Conservation (phyloP, 2,113 vertebrate genomes). For the Ctenomys sociabilis region DNA sequence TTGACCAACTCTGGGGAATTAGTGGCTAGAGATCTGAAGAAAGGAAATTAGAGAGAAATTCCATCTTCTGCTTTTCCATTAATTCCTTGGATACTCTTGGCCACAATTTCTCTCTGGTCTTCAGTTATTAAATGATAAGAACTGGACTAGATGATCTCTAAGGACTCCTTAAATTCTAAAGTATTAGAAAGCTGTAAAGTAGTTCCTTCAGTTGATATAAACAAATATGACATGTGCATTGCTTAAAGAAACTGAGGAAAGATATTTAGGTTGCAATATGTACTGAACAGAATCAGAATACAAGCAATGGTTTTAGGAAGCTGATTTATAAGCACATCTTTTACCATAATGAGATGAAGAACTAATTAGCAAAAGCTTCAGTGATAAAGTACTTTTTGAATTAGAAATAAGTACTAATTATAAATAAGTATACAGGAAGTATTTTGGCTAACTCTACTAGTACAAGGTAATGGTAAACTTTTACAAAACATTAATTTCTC, state of each 20-base stretch:
- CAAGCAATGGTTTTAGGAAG: not conserved
- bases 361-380: not conserved
- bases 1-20: not conserved
- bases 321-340: slow-evolving; percentile 1
- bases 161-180: slow-evolving; percentile 39
- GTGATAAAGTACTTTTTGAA: slow-evolving; percentile 40
- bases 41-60: not conserved
- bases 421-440: slow-evolving; percentile 43
- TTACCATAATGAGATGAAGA: not conserved
- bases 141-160: not conserved
- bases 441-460: not conserved
- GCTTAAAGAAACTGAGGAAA: slow-evolving; percentile 36
- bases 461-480: slow-evolving; percentile 30
- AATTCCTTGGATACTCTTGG: not conserved
- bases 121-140: slow-evolving; percentile 43
- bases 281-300: not conserved
- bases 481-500: slow-evolving; percentile 60
- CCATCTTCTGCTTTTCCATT: not conserved
- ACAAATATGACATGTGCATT: not conserved
- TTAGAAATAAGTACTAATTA: slow-evolving; percentile 39
- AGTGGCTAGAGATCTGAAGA: not conserved
- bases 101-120: not conserved
- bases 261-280: not conserved
- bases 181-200: slow-evolving; percentile 52
- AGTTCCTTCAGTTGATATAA: slow-evolving; percentile 7